Evolutionary conservation across 2,888 invertebrate species (phyloP).

Genomic region (Empis livida): DNA sequence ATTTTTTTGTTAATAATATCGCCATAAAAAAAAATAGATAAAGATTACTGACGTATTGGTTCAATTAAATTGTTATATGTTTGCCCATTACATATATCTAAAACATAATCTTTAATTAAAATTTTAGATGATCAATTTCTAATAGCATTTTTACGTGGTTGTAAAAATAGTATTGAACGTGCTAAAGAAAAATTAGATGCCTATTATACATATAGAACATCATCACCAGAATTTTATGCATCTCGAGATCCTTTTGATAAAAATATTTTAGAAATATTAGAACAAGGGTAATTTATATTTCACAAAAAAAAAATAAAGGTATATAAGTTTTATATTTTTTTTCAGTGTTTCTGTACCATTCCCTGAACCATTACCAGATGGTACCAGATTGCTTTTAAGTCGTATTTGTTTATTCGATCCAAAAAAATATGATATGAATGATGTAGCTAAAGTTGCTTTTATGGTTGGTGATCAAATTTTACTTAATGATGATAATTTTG

Average conservation of each 20-base stretch:
- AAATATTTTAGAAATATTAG: conserved; percentile 17
- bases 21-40: too few relatives aligned
- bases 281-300: conserved; percentile 26
- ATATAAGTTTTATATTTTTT: background rate
- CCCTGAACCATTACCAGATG: conserved; percentile 12
- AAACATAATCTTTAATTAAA: background rate
- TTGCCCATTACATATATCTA: too few relatives aligned
- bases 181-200: conserved; percentile 45
- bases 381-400: conserved; percentile 21
- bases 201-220: conserved; percentile 39
- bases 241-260: conserved; percentile 30
- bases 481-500: conserved; percentile 39
- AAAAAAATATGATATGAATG: conserved; percentile 1
- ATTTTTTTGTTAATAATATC: too few relatives aligned
- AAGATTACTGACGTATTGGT: too few relatives aligned
- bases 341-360: background rate
- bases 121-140: conserved; percentile 43
- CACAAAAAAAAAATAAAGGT: background rate
- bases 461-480: background rate
- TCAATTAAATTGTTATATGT: too few relatives aligned
- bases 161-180: conserved; percentile 46
- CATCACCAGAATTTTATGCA: conserved; percentile 40
- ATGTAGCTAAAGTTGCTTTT: conserved; percentile 4
- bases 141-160: conserved; percentile 43
- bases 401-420: conserved; percentile 2